Evolutionary conservation across 2,888 invertebrate genomes (phyloP), one percentile per base, ranked within the genome.

Genomic region (Noctua fimbriata): DNA sequence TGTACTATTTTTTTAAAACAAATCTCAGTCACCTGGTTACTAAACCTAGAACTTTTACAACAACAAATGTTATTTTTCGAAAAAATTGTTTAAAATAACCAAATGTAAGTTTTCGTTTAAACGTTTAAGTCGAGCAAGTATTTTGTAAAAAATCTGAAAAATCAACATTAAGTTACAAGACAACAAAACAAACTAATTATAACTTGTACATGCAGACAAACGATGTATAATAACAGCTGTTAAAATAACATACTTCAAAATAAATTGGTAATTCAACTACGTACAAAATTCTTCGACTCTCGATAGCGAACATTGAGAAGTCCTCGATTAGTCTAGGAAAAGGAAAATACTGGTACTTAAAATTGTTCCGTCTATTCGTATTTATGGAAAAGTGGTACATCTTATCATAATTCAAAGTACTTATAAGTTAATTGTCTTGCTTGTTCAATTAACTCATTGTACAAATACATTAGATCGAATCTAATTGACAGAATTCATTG

Each of bases 361-460:
- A 52, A 77, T 28, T 36, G 28, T 63, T 67, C 28, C 18, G 12
- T 77, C 16, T 3, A 16, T 28, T 24, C 36, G 16, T 16, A 12
- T 16, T 28, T 21, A 28, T 14, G 24, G 44, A 28, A 85, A 63
- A 81, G 10, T 49, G 18, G 28, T 47, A 47, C 2, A 12, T 14
- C 24, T 65, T 36, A 66, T 78, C 18, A 41, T 72, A 71, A 77
- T 78, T 44, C 21, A 49, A 58, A 82, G 60, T 69, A 75, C 79
- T 77, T 71, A 49, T 44, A 67, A 9, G 67, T 60, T 72, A 77
- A 78, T 79, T 79, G 63, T 69, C 70, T 69, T 14, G 14, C 80
- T 70, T 76, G 60, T 67, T 65, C 55, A 82, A 77, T 85, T 44
- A 73, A 75, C 49, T 85, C 55, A 79, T 76, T 63, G 47, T 21